Percentiles rank a stretch among this genome's conserved stretches.
Evolutionary conservation across 2,888 invertebrate species (phyloP).

Genomic region (Camponotus fellah): DNA sequence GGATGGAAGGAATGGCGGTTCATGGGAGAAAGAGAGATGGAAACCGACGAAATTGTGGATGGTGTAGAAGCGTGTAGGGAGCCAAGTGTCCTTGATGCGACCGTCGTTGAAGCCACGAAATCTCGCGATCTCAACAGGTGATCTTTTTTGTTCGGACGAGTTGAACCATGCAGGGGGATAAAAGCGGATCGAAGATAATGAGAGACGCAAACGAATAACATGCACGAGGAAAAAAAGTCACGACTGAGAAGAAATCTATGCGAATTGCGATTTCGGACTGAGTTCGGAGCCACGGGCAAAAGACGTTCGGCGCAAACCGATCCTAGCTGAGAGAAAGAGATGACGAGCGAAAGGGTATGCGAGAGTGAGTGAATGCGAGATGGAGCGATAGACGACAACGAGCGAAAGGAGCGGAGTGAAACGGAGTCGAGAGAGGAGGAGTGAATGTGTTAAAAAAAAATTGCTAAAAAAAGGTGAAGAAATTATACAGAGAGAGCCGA

Average conservation of each 20-base stretch:
- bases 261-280: slow-evolving; percentile 78
- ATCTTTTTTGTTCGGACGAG: slow-evolving; percentile 68
- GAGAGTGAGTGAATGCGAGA: slow-evolving; percentile 66
- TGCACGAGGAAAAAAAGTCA: slow-evolving; percentile 68
- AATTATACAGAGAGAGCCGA: slow-evolving; percentile 86
- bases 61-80: slow-evolving; percentile 85
- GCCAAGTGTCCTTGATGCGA: slow-evolving; percentile 86
- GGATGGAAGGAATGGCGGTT: slow-evolving; percentile 56
- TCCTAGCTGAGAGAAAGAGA: slow-evolving; percentile 77
- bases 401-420: slow-evolving; percentile 64
- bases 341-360: slow-evolving; percentile 67
- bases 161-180: slow-evolving; percentile 55
- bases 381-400: slow-evolving; percentile 53
- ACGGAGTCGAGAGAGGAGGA: slow-evolving; percentile 59
- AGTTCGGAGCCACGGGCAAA: slow-evolving; percentile 85
- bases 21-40: slow-evolving; percentile 56
- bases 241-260: slow-evolving; percentile 73
- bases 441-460: slow-evolving; percentile 72
- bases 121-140: slow-evolving; percentile 84
- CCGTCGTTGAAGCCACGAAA: slow-evolving; percentile 86
- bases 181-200: slow-evolving; percentile 41
- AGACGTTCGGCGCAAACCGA: slow-evolving; percentile 86
- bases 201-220: slow-evolving; percentile 47
- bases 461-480: slow-evolving; percentile 80
- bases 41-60: slow-evolving; percentile 78